Evolutionary conservation across 1,140 invertebrate species (phyloP), one percentile per base, ranked within the genome.

Genomic region (Delia radicum): DNA sequence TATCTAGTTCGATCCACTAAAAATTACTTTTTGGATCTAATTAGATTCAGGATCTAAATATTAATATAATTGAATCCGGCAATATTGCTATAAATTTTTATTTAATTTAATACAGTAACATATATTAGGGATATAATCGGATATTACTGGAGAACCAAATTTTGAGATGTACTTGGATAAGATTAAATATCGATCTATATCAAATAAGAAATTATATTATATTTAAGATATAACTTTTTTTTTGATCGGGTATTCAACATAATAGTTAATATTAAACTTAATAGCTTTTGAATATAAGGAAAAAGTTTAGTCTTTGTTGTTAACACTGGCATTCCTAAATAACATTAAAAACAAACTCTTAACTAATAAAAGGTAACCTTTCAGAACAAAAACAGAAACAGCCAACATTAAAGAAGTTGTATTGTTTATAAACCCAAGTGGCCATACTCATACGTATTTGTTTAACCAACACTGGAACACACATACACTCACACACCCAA

Each of bases 311-410:
- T 33, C 5, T 37, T 24, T 33, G 18, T 69, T 63, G 24, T 63
- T 63, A 12, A 28, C 13, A 33, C 29, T 33, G 65, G 48, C 48
- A 69, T 69, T 69, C 12, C 65, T 69, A 69, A 33, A 69, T 33
- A 69, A 69, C 65, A 69, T 69, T 69, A 69, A 69, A 55, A 69
- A 69, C 29, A 69, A 69, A 69, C 65, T 69, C 31, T 21, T 2
- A 69, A 69, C 29, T 33, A 69, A 33, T 33, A 69, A 24, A 33
- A 33, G 65, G 65, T 69, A 33, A 69, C 65, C 29, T 69, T 29
- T 28, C 3, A 6, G 24, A 3, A 21, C 24, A 55, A 55, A n/a
- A 65, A 28, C 63, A 31, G 31, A 67, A 63, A 24, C 37, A 42
- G n/a, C 4, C 8, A 0, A 42, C 8, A 55, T 2, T 18, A 55